Conservation (phyloP, 2,797 vertebrate species). For the Eutrigla gurnardus region DNA sequence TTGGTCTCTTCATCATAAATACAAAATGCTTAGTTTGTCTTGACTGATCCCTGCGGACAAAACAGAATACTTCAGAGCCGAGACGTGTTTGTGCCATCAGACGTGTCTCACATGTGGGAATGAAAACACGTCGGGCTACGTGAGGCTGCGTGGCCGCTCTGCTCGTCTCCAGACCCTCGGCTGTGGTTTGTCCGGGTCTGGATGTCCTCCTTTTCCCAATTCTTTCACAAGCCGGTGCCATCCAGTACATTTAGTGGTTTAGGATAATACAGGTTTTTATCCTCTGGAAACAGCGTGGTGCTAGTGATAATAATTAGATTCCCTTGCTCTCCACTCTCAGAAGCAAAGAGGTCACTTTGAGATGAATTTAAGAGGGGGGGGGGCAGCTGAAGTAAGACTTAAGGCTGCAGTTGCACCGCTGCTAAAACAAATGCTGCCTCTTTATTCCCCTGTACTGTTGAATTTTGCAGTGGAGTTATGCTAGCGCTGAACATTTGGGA, state of each 20-base stretch:
- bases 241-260: constrained; percentile 47
- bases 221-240: constrained; percentile 14
- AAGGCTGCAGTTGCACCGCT: constrained; percentile 45
- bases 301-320: constrained; percentile 71
- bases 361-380: constrained; percentile 30
- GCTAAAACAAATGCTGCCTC: constrained; percentile 75
- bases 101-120: constrained; percentile 42
- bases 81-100: constrained; percentile 21
- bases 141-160: constrained; percentile 16
- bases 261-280: constrained; percentile 53
- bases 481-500: constrained; percentile 74
- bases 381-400: constrained; percentile 52
- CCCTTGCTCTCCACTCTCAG: constrained; percentile 47
- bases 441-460: constrained; percentile 78
- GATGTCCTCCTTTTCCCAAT: neutral
- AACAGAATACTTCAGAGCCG: constrained; percentile 27
- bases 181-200: constrained; percentile 16
- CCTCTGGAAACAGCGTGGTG: constrained; percentile 55
- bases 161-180: constrained; percentile 1
- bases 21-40: constrained; percentile 23
- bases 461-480: constrained; percentile 77
- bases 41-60: constrained; percentile 16
- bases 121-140: constrained; percentile 44
- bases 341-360: constrained; percentile 49
- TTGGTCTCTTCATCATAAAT: constrained; percentile 24